These are phyloP conservation scores for Epinephelus moara DNA, from an alignment of 2,113 vertebrate genomes.

Conservation along the genomic window DNA sequence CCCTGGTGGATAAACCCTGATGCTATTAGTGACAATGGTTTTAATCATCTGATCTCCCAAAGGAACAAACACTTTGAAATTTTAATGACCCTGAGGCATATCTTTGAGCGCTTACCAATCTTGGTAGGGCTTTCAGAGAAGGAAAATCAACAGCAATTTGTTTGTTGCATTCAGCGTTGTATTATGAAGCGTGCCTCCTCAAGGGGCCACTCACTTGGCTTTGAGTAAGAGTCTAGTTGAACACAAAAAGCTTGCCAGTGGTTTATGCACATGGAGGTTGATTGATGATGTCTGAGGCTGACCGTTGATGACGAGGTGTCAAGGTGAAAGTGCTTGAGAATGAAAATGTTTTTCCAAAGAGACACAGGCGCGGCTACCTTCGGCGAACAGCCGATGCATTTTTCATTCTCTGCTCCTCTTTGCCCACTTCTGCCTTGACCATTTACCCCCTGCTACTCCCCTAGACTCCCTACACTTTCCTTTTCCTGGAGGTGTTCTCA, in stretches of 20 bases:
- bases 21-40: neutral
- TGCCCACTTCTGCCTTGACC: conserved; percentile 38
- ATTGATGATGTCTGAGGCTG: conserved; percentile 16
- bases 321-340: conserved; percentile 48
- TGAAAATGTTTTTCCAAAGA: conserved; percentile 32
- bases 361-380: neutral
- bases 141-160: neutral
- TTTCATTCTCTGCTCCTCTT: conserved; percentile 43
- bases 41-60: neutral
- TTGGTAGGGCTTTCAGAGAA: neutral
- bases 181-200: neutral
- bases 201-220: neutral
- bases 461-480: conserved; percentile 26
- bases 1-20: neutral
- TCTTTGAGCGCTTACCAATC: neutral
- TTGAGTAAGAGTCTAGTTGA: neutral
- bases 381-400: conserved; percentile 16
- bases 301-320: conserved; percentile 4
- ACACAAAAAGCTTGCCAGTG: neutral
- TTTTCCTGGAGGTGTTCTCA: conserved; percentile 58
- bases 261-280: neutral
- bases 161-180: neutral
- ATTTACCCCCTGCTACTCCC: conserved; percentile 52
- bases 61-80: neutral
- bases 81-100: no score